These are phyloP conservation scores for Andricus quercusramuli DNA, from an alignment of 2,888 invertebrate species.

Conservation along the genomic window DNA sequence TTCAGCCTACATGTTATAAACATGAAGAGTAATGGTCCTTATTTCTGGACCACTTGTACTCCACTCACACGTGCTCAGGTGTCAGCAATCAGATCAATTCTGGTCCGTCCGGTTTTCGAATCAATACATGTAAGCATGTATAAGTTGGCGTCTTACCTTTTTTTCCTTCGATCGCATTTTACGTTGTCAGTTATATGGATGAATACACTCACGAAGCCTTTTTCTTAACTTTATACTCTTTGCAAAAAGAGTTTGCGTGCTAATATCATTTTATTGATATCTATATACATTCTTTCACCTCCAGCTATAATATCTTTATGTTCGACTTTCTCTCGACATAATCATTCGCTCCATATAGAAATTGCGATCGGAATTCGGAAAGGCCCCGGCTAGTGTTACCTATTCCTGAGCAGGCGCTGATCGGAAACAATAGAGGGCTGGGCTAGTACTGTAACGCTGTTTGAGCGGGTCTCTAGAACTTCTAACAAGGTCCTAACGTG, in stretches of 20 bases:
- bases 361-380: no score
- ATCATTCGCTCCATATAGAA: no score
- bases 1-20: constrained; percentile 22
- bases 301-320: neutral
- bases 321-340: constrained; percentile 15
- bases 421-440: no score
- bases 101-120: constrained; percentile 35
- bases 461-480: no score
- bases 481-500: no score
- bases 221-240: neutral
- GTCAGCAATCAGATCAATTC: constrained; percentile 41
- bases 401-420: no score
- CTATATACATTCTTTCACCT: neutral
- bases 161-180: constrained; percentile 10
- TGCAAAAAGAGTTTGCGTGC: neutral
- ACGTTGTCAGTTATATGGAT: constrained; percentile 25
- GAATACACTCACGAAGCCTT: constrained; percentile 1
- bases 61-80: constrained; percentile 2
- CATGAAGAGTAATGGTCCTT: constrained; percentile 30
- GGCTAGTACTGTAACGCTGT: no score
- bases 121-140: constrained; percentile 32
- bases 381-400: no score
- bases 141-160: constrained; percentile 7
- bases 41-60: constrained; percentile 22
- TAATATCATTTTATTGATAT: constrained; percentile 15